Percentiles rank a stretch among this genome's conserved stretches.
Conservation (phyloP, 2,888 invertebrate species). For the Heliconius charithonia region DNA sequence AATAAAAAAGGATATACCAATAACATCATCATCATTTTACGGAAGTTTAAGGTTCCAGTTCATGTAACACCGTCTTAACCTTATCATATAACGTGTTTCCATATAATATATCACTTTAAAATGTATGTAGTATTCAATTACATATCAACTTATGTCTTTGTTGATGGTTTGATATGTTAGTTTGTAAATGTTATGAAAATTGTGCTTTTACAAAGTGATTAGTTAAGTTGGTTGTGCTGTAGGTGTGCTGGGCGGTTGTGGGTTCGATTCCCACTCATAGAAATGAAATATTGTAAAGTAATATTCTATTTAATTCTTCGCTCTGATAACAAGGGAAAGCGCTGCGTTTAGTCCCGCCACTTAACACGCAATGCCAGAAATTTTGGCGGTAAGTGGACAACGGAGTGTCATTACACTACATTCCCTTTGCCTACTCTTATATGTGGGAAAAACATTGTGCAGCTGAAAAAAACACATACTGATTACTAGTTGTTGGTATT, state of each 20-base stretch:
- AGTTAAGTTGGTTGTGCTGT: too few species aligned
- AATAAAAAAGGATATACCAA: neutral
- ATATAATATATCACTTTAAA: conserved; percentile 27
- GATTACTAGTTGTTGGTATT: too few species aligned
- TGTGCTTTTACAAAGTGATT: neutral
- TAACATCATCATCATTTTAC: conserved; percentile 17
- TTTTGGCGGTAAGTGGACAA: too few species aligned
- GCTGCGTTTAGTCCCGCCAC: too few species aligned
- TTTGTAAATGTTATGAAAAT: neutral
- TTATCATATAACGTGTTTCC: conserved; percentile 41
- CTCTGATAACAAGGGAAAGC: too few species aligned
- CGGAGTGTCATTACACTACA: too few species aligned
- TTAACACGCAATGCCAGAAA: neutral
- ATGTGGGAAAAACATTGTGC: neutral
- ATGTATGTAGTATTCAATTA: conserved; percentile 33
- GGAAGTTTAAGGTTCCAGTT: conserved; percentile 40
- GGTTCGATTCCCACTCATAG: too few species aligned
- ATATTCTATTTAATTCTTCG: too few species aligned
- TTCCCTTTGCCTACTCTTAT: too few species aligned
- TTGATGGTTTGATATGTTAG: neutral
- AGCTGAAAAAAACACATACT: too few species aligned
- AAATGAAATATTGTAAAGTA: too few species aligned
- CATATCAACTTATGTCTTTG: conserved; percentile 17
- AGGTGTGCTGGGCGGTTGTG: too few species aligned
- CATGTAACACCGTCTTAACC: conserved; percentile 32